Evolutionary conservation across 2,888 invertebrate species (phyloP).

Genomic region (Aphodius granarius): DNA sequence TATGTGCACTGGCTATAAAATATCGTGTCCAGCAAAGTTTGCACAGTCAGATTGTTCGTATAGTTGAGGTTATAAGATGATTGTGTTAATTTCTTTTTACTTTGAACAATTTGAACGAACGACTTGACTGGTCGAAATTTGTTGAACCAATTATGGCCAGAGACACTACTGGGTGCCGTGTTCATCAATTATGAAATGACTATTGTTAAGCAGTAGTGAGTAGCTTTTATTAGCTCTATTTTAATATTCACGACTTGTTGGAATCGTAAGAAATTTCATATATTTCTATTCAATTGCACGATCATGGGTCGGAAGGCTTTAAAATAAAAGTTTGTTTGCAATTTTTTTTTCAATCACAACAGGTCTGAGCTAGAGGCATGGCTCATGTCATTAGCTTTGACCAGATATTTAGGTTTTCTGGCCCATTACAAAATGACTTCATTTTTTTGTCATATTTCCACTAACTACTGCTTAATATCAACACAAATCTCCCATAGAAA

Average conservation of each 20-base stretch:
- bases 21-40: slow-evolving; percentile 41
- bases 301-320: slow-evolving; percentile 20
- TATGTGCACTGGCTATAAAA: slow-evolving; percentile 57
- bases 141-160: slow-evolving; percentile 51
- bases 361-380: too few relatives aligned
- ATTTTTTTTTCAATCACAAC: too few relatives aligned
- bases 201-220: slow-evolving; percentile 54
- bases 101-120: slow-evolving; percentile 1
- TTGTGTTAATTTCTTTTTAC: too few relatives aligned
- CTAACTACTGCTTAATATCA: slow-evolving; percentile 17
- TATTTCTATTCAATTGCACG: slow-evolving; percentile 1
- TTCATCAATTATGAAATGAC: slow-evolving; percentile 51
- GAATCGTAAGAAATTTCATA: neutral
- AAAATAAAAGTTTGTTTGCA: slow-evolving; percentile 17
- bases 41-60: slow-evolving; percentile 35
- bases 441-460: slow-evolving; percentile 24
- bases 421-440: too few relatives aligned
- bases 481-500: neutral
- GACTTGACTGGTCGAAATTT: slow-evolving; percentile 15
- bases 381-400: too few relatives aligned
- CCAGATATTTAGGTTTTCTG: too few relatives aligned
- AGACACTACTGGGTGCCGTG: slow-evolving; percentile 53
- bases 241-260: slow-evolving; percentile 16
- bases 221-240: slow-evolving; percentile 51
- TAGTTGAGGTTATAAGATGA: neutral